phyloP scores from a whole-genome alignment of 2,797 vertebrate genomes.

The Coregonus suidteri region DNA sequence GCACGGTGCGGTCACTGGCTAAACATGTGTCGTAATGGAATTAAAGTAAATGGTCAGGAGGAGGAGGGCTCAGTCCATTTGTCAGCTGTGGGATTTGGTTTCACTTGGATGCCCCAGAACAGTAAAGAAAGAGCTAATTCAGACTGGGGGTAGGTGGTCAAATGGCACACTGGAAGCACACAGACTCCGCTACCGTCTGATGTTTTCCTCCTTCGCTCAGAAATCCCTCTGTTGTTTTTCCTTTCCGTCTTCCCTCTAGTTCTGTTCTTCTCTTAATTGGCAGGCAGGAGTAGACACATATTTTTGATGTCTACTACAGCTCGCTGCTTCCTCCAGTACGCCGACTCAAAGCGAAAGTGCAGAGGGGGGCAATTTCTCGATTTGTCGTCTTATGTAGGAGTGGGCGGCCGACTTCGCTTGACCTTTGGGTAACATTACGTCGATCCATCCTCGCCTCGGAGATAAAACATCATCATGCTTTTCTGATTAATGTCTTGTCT shows the following conservation, averaged over 20 bases:
- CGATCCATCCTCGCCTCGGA: slow-evolving; percentile 43
- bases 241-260: slow-evolving; percentile 48
- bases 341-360: slow-evolving; percentile 31
- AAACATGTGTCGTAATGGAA: slow-evolving; percentile 56
- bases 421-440: slow-evolving; percentile 58
- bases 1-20: slow-evolving; percentile 43
- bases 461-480: slow-evolving; percentile 48
- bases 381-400: background rate
- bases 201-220: slow-evolving; percentile 50
- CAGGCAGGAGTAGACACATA: slow-evolving; percentile 56
- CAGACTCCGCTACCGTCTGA: slow-evolving; percentile 40
- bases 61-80: slow-evolving; percentile 57
- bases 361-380: slow-evolving; percentile 15
- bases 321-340: slow-evolving; percentile 21
- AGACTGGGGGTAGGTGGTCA: slow-evolving; percentile 68
- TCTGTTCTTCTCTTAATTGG: slow-evolving; percentile 58
- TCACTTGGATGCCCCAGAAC: slow-evolving; percentile 66
- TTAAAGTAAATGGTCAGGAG: slow-evolving; percentile 40
- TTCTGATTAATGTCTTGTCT: slow-evolving; percentile 42
- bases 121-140: slow-evolving; percentile 67
- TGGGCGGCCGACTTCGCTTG: slow-evolving; percentile 48
- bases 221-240: slow-evolving; percentile 35
- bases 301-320: slow-evolving; percentile 49
- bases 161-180: slow-evolving; percentile 49
- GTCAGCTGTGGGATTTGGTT: slow-evolving; percentile 61